Conservation (phyloP, 2,113 vertebrate species). For the Xyrauchen texanus region DNA sequence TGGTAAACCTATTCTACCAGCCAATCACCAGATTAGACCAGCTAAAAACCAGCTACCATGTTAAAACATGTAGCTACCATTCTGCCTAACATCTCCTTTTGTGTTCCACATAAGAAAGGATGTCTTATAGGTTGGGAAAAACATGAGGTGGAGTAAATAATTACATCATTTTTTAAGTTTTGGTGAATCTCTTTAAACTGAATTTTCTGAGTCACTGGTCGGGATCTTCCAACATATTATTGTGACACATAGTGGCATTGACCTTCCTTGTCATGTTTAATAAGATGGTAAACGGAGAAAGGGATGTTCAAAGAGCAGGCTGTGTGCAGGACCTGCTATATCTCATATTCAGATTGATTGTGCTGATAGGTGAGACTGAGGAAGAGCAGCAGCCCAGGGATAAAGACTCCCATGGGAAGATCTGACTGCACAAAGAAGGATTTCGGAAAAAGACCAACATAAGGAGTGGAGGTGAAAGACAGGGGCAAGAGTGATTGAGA, state of each 20-base stretch:
- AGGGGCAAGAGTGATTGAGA: not conserved
- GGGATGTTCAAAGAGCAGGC: constrained; percentile 82
- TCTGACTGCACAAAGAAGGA: not conserved
- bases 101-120: too few species aligned
- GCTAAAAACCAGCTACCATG: too few species aligned
- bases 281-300: constrained; percentile 78
- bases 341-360: constrained; percentile 86
- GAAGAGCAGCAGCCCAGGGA: constrained; percentile 79
- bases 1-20: constrained; percentile 31
- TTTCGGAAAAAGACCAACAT: not conserved
- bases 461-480: constrained; percentile 6
- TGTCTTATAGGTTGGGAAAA: too few species aligned
- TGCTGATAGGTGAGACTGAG: constrained; percentile 86
- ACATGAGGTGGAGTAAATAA: too few species aligned
- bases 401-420: constrained; percentile 62
- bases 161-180: too few species aligned
- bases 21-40: too few species aligned
- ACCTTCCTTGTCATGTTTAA: constrained; percentile 92
- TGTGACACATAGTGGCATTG: constrained; percentile 66
- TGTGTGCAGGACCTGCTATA: constrained; percentile 79
- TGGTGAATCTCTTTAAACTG: too few species aligned
- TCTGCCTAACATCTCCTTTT: too few species aligned
- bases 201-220: too few species aligned
- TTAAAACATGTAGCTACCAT: too few species aligned
- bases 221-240: too few species aligned